A percentile compares a stretch with the other conserved stretches of the same genome.
Evolutionary conservation across 2,797 vertebrate species (phyloP).

Genomic region (Oreochromis grahami): DNA sequence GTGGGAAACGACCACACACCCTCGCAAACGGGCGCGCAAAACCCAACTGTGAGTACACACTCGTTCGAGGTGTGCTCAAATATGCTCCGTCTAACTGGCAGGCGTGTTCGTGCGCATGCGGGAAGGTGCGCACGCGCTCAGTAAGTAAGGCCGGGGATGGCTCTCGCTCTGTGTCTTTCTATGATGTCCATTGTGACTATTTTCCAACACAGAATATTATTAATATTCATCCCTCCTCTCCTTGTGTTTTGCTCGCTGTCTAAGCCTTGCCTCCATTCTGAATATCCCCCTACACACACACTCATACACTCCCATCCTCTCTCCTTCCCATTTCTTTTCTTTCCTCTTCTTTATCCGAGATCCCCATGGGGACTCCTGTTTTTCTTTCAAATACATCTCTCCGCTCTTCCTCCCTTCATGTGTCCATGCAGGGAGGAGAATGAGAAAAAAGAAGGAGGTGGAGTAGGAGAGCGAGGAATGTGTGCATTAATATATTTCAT

Average conservation of each 20-base stretch:
- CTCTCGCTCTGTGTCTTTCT: constrained; percentile 74
- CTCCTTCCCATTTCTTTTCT: constrained; percentile 72
- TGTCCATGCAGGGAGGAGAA: constrained; percentile 64
- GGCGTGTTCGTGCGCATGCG: neutral
- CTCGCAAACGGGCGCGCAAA: constrained; percentile 19
- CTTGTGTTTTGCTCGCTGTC: constrained; percentile 74
- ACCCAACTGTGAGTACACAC: constrained; percentile 35
- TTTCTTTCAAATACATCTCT: constrained; percentile 77
- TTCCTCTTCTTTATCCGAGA: constrained; percentile 66
- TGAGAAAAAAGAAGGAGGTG: constrained; percentile 45
- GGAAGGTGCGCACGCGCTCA: neutral
- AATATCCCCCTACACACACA: constrained; percentile 3
- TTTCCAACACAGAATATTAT: constrained; percentile 68
- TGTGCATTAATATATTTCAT: constrained; percentile 77
- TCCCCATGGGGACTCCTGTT: constrained; percentile 78
- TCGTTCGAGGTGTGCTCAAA: constrained; percentile 27
- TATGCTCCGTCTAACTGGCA: constrained; percentile 38
- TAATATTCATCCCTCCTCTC: constrained; percentile 75
- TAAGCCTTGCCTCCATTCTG: constrained; percentile 63
- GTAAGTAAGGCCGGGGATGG: constrained; percentile 21
- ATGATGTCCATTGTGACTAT: constrained; percentile 77
- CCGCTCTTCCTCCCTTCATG: constrained; percentile 72
- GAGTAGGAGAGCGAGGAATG: constrained; percentile 57
- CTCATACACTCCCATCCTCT: constrained; percentile 34
- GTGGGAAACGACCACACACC: constrained; percentile 73